Base-by-base conservation (phyloP, 2,113 vertebrate species). In the Colistium nudipinnis region DNA sequence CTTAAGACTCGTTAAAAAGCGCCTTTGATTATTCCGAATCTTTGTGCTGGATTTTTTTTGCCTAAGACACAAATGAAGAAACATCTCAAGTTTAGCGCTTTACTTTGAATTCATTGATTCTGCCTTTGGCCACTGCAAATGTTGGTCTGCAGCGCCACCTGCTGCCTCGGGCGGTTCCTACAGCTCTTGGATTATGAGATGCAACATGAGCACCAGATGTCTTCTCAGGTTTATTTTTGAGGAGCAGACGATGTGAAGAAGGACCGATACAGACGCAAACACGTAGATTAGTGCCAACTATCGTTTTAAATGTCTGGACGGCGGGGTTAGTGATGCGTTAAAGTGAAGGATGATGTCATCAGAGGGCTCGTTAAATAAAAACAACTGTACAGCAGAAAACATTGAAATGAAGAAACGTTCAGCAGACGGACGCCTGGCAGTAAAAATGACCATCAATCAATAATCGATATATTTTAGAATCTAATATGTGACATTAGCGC, bases 401-500 rank as follows among this genome's bases (percentile, higher is more conserved):
- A 28, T 63, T 63, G 28, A 47, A 69, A 56, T 17, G 16, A 28
- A 38, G 19, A 17, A 57, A 49, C 1, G 4, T 7, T 25, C 16
- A 67, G 56, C 62, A 41, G n/a, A 54, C 20, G 12, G 24, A 20
- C n/a, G 0, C 2, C 36, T 47, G 22, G 47, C 16, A 17, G 25
- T 41, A 64, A 70, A 55, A 66, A 38, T 24, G 53, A 81, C 70
- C 68, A 57, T 78, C 9, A n/a, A 54, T 78, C 9, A 36, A 81
- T 31, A 22, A 71, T 62, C 63, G 62, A 76, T 65, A 77, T 12
- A 70, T 65, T 22, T 48, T 74, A 59, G 31, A 54, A 57, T 76
- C 16, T n/a, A 53, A 22, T 20, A 54, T 27, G 31, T 16, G 28
- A 57, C 72, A 57, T 45, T 28, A n/a, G n/a, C n/a, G n/a, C n/a